phyloP scores from a whole-genome alignment of 2,888 invertebrate species.

The Drosophila paranaensis region DNA sequence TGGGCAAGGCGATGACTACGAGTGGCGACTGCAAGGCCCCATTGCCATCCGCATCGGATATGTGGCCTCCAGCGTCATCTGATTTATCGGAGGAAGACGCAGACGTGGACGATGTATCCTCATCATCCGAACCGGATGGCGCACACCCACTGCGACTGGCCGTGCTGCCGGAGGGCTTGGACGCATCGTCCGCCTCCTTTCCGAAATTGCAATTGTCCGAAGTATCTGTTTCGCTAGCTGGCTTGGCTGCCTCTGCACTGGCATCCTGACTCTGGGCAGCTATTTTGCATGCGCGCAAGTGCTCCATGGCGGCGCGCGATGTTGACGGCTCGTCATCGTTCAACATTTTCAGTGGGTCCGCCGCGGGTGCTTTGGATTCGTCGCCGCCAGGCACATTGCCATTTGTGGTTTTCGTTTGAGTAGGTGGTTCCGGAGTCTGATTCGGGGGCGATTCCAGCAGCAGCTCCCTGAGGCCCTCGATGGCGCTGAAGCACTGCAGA shows the following conservation, averaged over 20 bases:
- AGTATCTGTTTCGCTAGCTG: constrained; percentile 20
- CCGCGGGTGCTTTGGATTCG: constrained; percentile 25
- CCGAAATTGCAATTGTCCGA: constrained; percentile 50
- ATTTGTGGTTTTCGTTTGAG: constrained; percentile 38
- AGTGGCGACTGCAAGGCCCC: constrained; percentile 41
- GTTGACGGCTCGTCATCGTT: constrained; percentile 69
- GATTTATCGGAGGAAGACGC: constrained; percentile 63
- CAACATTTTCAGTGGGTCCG: constrained; percentile 42
- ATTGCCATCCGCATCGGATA: constrained; percentile 27
- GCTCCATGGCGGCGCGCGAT: constrained; percentile 67
- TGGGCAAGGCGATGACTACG: constrained; percentile 58
- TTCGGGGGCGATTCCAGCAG: constrained; percentile 84
- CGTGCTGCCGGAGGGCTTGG: constrained; percentile 1
- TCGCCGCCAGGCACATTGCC: constrained; percentile 37
- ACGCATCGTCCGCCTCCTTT: constrained; percentile 19
- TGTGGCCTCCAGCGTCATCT: constrained; percentile 29
- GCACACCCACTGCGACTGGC: constrained; percentile 11
- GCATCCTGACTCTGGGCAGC: constrained; percentile 41
- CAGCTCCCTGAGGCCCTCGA: constrained; percentile 86
- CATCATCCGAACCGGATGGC: constrained; percentile 61
- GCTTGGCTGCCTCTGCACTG: constrained; percentile 16
- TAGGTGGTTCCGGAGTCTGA: constrained; percentile 24
- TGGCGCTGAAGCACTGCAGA: constrained; percentile 87
- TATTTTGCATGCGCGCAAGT: constrained; percentile 54
- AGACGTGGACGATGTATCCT: constrained; percentile 60